Conservation (phyloP, 2,888 invertebrate species). For the Meteorus colon region DNA sequence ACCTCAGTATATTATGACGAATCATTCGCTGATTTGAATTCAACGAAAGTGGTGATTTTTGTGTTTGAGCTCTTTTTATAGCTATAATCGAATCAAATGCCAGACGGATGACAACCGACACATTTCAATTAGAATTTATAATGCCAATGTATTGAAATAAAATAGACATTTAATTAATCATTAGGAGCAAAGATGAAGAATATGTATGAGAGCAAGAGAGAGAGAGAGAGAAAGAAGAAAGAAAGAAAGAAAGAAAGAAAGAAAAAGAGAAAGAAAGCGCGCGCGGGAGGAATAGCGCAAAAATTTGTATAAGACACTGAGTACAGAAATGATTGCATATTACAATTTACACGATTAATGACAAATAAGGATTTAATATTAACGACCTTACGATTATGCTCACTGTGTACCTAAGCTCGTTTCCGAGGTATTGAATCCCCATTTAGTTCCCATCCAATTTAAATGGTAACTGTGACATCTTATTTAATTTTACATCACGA, state of each 20-base stretch:
- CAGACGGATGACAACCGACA: conserved; percentile 7
- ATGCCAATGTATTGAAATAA: conserved; percentile 30
- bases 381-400: conserved; percentile 47
- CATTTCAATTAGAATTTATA: conserved; percentile 19
- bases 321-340: conserved; percentile 13
- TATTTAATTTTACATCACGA: not conserved
- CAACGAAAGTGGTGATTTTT: conserved; percentile 22
- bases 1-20: conserved; percentile 51
- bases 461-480: conserved; percentile 48
- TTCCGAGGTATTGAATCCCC: conserved; percentile 44
- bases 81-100: conserved; percentile 20
- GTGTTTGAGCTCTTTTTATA: conserved; percentile 14
- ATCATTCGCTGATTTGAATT: conserved; percentile 1
- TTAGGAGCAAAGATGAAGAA: not conserved
- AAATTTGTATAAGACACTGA: conserved; percentile 28
- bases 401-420: conserved; percentile 53
- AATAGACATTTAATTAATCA: conserved; percentile 30
- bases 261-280: conserved; percentile 25
- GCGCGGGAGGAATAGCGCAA: conserved; percentile 23
- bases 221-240: no score
- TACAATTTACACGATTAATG: conserved; percentile 14
- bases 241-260: conserved; percentile 31
- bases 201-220: no score
- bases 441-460: conserved; percentile 37
- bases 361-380: conserved; percentile 42